These are phyloP conservation scores for Synanceia verrucosa DNA, from an alignment of 2,797 vertebrate genomes.

Conservation along the genomic window DNA sequence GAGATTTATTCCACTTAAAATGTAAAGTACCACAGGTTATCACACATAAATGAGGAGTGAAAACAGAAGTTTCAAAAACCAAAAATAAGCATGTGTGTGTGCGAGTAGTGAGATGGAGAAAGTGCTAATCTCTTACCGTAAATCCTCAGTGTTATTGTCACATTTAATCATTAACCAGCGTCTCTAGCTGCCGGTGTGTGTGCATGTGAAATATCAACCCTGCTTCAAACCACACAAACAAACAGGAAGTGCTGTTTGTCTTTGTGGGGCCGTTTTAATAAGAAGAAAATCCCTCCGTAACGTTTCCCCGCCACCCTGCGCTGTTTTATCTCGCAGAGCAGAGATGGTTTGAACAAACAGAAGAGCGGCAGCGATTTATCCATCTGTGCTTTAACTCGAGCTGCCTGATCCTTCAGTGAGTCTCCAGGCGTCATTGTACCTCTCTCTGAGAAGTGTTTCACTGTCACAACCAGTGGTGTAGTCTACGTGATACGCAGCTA, in stretches of 20 bases:
- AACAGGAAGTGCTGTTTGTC: slow-evolving; percentile 1
- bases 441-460: slow-evolving; percentile 12
- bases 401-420: background rate
- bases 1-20: background rate
- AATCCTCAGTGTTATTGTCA: background rate
- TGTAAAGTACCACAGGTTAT: background rate
- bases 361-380: slow-evolving; percentile 32
- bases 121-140: no score
- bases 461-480: slow-evolving; percentile 28
- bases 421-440: background rate
- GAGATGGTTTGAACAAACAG: slow-evolving; percentile 41
- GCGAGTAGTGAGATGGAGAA: background rate
- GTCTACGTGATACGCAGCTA: no score
- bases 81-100: background rate
- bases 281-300: slow-evolving; percentile 19
- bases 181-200: background rate
- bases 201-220: background rate
- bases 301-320: background rate
- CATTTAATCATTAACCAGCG: background rate
- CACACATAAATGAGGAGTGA: background rate
- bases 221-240: slow-evolving; percentile 3
- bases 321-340: slow-evolving; percentile 47
- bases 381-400: slow-evolving; percentile 7
- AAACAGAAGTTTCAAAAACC: background rate
- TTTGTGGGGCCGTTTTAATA: slow-evolving; percentile 4